A percentile compares a stretch with the other conserved stretches of the same genome.
phyloP scores from a whole-genome alignment of 2,888 invertebrate species.

The Seladonia tumulorum region DNA sequence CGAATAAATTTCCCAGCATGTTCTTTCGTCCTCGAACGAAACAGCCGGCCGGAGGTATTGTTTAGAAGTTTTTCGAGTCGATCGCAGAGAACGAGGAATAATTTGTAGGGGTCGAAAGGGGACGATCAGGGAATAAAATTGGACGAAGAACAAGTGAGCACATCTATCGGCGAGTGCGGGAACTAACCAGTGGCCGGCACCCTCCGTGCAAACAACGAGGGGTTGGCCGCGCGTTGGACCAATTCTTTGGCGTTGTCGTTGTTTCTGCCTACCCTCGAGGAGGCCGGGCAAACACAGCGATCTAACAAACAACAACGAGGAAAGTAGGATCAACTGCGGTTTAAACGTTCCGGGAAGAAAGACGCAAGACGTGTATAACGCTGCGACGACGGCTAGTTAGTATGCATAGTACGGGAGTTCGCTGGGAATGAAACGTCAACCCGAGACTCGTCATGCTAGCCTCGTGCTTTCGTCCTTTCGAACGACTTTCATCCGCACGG shows the following conservation, averaged over 20 bases:
- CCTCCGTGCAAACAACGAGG: constrained; percentile 63
- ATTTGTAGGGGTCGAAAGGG: constrained; percentile 31
- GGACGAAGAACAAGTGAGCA: constrained; percentile 63
- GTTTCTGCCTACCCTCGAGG: constrained; percentile 66
- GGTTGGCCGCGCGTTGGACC: constrained; percentile 60
- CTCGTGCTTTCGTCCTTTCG: constrained; percentile 78
- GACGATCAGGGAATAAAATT: constrained; percentile 41
- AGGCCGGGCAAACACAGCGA: constrained; percentile 66
- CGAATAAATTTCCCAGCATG: neutral
- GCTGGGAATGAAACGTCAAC: constrained; percentile 84
- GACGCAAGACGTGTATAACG: constrained; percentile 76
- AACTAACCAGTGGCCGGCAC: constrained; percentile 73
- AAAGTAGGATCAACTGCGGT: constrained; percentile 33
- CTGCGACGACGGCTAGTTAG: constrained; percentile 81
- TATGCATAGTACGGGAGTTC: constrained; percentile 84
- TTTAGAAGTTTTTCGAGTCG: constrained; percentile 14
- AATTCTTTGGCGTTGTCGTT: constrained; percentile 59
- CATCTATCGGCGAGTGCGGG: constrained; percentile 73
- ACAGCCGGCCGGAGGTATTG: neutral
- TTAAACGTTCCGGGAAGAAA: constrained; percentile 47
- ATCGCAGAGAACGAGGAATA: constrained; percentile 17
- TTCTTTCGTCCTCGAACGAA: neutral
- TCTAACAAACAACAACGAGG: constrained; percentile 40
- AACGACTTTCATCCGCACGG: constrained; percentile 73
- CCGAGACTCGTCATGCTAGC: constrained; percentile 83